phyloP scores from a whole-genome alignment of 2,113 vertebrate genomes.

The Ageneiosus marmoratus region DNA sequence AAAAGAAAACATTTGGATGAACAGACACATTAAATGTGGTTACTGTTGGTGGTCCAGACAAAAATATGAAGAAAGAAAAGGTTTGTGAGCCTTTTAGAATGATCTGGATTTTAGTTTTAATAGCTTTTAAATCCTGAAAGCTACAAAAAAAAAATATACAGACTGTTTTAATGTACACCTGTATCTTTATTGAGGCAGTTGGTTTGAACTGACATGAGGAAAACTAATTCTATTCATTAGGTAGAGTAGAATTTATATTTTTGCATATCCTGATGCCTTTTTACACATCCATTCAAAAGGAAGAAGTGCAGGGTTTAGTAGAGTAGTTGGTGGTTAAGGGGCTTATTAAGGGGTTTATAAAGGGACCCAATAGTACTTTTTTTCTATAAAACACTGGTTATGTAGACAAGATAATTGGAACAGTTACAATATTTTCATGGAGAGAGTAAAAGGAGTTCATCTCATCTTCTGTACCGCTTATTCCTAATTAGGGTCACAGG shows the following conservation, averaged over 20 bases:
- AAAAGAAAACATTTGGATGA: background rate
- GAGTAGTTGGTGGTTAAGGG: background rate
- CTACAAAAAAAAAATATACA: background rate
- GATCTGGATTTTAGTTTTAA: background rate
- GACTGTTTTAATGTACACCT: background rate
- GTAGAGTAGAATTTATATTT: background rate
- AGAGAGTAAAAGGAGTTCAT: background rate
- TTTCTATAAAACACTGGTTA: background rate
- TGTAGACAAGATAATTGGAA: background rate
- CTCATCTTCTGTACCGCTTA: too few relatives aligned
- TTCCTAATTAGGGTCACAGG: too few relatives aligned
- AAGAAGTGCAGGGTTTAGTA: background rate
- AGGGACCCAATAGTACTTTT: background rate
- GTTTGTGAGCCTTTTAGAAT: background rate
- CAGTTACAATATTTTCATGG: background rate
- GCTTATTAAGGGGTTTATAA: background rate
- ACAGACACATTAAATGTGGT: background rate
- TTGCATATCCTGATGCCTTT: background rate
- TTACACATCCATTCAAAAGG: background rate
- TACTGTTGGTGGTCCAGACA: background rate
- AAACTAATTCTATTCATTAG: background rate
- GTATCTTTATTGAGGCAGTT: background rate
- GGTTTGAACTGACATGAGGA: background rate
- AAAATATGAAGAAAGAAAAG: background rate
- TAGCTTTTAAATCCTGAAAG: background rate